phyloP scores from a whole-genome alignment of 2,113 vertebrate species.

The Axis porcinus region DNA sequence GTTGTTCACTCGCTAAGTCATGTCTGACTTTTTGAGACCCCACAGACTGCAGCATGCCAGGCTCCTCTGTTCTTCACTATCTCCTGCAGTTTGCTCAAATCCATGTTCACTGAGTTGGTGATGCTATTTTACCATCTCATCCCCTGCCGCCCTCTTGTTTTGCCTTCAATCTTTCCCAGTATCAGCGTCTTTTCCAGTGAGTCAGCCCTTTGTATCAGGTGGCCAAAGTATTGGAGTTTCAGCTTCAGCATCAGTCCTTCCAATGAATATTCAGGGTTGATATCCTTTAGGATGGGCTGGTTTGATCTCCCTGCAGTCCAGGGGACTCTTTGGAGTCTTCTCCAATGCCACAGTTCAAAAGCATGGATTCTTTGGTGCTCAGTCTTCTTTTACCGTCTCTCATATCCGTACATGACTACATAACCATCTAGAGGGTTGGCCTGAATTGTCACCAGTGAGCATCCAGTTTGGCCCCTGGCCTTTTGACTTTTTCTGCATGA shows the following conservation, averaged over 20 bases:
- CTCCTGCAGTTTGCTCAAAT: background rate
- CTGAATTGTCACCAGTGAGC: background rate
- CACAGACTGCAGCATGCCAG: background rate
- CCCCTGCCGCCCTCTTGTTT: background rate
- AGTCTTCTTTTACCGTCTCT: background rate
- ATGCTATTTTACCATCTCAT: background rate
- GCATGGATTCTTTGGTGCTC: background rate
- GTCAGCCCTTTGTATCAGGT: background rate
- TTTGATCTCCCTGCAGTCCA: background rate
- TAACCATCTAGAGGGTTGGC: background rate
- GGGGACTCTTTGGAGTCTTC: background rate
- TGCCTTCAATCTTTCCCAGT: background rate
- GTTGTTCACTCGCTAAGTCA: background rate
- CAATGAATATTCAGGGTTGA: background rate
- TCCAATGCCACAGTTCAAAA: background rate
- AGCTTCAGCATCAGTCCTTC: background rate
- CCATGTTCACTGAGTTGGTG: background rate
- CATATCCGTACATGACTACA: background rate
- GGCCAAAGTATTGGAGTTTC: background rate
- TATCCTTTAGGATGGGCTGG: background rate
- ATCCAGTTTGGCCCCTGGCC: background rate
- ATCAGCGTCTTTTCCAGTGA: background rate
- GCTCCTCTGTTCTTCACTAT: background rate
- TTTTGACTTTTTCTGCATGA: background rate
- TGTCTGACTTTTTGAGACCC: background rate